Evolutionary conservation across 1,140 invertebrate species (phyloP).

Genomic region (Drosophila bipectinata): DNA sequence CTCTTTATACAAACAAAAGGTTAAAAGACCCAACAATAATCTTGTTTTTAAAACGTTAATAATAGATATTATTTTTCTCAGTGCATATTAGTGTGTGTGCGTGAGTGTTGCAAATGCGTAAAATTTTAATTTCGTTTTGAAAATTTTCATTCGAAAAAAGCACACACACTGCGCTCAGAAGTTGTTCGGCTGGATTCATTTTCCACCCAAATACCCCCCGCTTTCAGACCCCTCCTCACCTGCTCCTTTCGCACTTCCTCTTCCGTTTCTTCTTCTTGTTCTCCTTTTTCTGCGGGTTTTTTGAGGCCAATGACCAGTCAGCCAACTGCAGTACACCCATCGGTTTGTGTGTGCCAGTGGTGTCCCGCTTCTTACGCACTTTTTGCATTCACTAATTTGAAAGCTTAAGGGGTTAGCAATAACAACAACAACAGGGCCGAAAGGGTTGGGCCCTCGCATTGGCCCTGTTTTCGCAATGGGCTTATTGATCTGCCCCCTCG

Average conservation of each 20-base stretch:
- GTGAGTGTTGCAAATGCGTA: constrained; percentile 67
- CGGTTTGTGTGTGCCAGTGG: neutral
- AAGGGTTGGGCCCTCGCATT: constrained; percentile 49
- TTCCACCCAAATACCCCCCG: constrained; percentile 8
- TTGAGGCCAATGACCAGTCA: constrained; percentile 77
- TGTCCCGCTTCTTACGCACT: constrained; percentile 73
- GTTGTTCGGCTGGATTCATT: constrained; percentile 57
- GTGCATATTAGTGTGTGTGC: constrained; percentile 29
- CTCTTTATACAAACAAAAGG: too few relatives aligned
- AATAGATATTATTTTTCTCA: neutral
- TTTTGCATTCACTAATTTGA: constrained; percentile 77
- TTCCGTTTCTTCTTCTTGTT: constrained; percentile 18
- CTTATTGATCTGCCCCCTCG: constrained; percentile 73
- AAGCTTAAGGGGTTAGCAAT: constrained; percentile 49
- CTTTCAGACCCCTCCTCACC: constrained; percentile 2
- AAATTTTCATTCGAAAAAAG: constrained; percentile 71
- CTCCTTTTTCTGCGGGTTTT: constrained; percentile 28
- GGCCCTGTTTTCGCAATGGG: constrained; percentile 56
- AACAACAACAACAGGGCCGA: neutral
- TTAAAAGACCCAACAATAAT: too few relatives aligned
- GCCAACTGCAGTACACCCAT: constrained; percentile 1
- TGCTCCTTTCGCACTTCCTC: constrained; percentile 24
- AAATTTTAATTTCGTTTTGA: constrained; percentile 82
- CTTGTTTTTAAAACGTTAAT: too few relatives aligned
- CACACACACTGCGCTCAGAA: constrained; percentile 43